Conservation (phyloP, 2,113 vertebrate genomes). For the Centropus bengalensis region DNA sequence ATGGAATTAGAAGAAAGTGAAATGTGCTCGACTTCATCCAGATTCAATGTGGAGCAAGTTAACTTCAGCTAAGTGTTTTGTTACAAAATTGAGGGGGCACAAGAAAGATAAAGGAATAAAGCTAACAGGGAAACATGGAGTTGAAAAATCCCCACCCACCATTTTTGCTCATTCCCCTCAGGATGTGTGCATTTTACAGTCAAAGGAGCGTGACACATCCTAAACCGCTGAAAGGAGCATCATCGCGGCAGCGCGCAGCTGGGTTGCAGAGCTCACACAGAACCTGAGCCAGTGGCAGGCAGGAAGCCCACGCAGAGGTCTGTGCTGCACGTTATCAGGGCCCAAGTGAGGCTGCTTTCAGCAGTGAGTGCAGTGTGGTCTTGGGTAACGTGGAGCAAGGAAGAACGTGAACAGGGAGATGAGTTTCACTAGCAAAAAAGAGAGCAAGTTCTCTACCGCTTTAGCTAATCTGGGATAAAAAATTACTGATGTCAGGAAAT, state of each 20-base stretch:
- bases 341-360: background rate
- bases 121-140: background rate
- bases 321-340: background rate
- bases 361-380: background rate
- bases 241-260: background rate
- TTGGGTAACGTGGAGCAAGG: background rate
- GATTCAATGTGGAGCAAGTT: background rate
- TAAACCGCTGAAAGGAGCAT: background rate
- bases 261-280: background rate
- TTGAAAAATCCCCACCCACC: background rate
- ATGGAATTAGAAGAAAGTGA: background rate
- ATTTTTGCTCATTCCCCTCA: background rate
- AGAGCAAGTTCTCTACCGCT: background rate
- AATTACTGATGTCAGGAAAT: background rate
- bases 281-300: background rate
- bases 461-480: background rate
- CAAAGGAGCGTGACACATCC: background rate
- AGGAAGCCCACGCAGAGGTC: background rate
- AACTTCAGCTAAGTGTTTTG: background rate
- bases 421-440: background rate
- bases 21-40: background rate
- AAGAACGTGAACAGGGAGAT: background rate
- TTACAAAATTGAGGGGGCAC: background rate
- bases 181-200: background rate
- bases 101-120: background rate